These are phyloP conservation scores for Eurystomus gularis DNA, from an alignment of 2,113 vertebrate genomes.

Conservation along the genomic window DNA sequence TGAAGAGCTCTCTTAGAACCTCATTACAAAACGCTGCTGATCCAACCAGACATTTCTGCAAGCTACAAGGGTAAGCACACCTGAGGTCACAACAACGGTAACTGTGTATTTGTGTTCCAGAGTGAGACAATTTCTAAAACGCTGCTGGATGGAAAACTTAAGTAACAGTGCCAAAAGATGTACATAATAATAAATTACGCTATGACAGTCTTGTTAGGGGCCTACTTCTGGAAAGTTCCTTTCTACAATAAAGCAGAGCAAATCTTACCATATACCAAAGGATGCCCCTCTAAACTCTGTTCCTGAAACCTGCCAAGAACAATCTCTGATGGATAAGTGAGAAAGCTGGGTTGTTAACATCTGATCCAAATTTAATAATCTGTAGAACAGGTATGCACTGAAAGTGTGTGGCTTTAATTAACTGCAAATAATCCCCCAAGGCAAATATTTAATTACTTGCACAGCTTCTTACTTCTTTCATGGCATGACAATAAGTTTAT, in stretches of 20 bases:
- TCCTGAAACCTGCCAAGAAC: slow-evolving; percentile 41
- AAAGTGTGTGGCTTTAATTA: slow-evolving; percentile 77
- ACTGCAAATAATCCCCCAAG: slow-evolving; percentile 75
- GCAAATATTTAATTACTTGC: slow-evolving; percentile 79
- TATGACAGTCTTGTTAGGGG: background rate
- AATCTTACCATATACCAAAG: background rate
- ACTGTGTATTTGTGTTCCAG: background rate
- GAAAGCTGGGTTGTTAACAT: slow-evolving; percentile 69
- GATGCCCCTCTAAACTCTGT: background rate
- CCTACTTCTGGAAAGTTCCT: background rate
- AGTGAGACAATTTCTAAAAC: background rate
- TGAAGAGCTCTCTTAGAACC: background rate
- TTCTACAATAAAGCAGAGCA: background rate
- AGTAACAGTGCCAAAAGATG: background rate
- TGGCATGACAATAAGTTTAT: slow-evolving; percentile 67
- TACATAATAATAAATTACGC: background rate
- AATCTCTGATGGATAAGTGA: slow-evolving; percentile 62
- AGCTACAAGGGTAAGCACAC: background rate
- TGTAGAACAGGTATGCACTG: slow-evolving; percentile 60
- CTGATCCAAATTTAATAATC: slow-evolving; percentile 76
- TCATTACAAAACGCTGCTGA: background rate
- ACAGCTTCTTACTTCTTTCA: slow-evolving; percentile 66
- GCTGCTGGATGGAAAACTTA: background rate
- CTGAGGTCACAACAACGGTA: background rate
- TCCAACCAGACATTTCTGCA: background rate